phyloP scores from a whole-genome alignment of 2,797 vertebrate species.

The Phrynocephalus vlangalii region DNA sequence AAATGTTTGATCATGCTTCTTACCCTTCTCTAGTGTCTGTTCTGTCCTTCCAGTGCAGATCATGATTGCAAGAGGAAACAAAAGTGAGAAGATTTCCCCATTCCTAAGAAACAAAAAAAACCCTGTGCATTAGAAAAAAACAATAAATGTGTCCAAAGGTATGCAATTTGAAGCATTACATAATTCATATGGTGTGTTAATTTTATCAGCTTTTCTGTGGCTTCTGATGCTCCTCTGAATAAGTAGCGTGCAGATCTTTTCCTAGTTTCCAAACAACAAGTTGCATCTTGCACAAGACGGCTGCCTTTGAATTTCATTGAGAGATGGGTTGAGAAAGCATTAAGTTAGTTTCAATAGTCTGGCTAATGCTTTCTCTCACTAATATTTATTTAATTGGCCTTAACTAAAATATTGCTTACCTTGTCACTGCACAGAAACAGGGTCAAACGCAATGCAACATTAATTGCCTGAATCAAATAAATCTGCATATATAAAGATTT shows the following conservation, averaged over 20 bases:
- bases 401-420: background rate
- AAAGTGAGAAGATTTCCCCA: background rate
- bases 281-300: constrained; percentile 64
- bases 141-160: constrained; percentile 69
- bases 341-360: background rate
- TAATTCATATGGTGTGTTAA: constrained; percentile 53
- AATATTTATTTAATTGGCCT: constrained; percentile 25
- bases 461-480: background rate
- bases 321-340: constrained; percentile 61
- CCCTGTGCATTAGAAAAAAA: constrained; percentile 32
- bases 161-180: constrained; percentile 62
- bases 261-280: constrained; percentile 62
- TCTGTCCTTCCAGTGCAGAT: too few relatives aligned
- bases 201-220: constrained; percentile 57
- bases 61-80: background rate
- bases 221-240: constrained; percentile 69
- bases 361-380: constrained; percentile 7
- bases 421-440: background rate
- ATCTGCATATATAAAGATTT: background rate
- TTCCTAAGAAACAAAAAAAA: constrained; percentile 37
- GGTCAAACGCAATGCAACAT: background rate
- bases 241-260: constrained; percentile 72
- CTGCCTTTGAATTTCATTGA: constrained; percentile 69
- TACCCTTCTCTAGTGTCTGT: too few relatives aligned
- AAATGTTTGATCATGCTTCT: too few relatives aligned